Base-by-base conservation (phyloP, 2,113 vertebrate species). In the Paradisaea rubra region DNA sequence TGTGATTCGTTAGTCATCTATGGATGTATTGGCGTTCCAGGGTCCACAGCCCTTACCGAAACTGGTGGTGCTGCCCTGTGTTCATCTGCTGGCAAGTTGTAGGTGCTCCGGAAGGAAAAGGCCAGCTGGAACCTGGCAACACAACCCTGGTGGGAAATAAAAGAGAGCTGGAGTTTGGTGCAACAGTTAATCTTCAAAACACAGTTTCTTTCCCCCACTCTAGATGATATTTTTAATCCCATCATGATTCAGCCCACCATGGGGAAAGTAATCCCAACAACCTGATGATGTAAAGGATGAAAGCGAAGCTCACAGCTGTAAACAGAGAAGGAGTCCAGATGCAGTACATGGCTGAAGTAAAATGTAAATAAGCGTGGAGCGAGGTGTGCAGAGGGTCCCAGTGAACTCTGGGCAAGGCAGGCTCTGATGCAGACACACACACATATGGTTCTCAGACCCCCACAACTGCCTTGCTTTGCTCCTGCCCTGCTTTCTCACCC, bases 1-100 rank as follows among this genome's bases (percentile, higher is more conserved):
- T 86, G 80, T 77, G 92, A 94, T 95, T 86, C 71, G 24, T 85
- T 69, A 77, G 70, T 33, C 2, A 6, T 77, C 79, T 69, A 11
- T 21, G 10, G 19, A 66, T 42, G 79, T 52, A 49, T 11, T 22
- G 61, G 54, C 65, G 64, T 84, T n/a, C 50, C 70, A 35, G 69
- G 47, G 68, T 89, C 72, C 2, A 28, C 23, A 64, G 72, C 41
- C 17, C 20, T 28, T 52, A 15, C 0, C 17, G 33, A 59, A 91
- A 86, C 37, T 37, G 74, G 41, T 0, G 0, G 7, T 35, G 35
- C 23, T 92, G 39, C 44, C 20, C 42, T 44, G 5, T 31, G 16
- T 22, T 83, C 28, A 15, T 49, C 33, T n/a, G 22, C 50, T 68
- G 37, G 63, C 44, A 65, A 33, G 22, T 6, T 3, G 1, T 41